Conservation (phyloP, 2,113 vertebrate genomes). For the Camelus dromedarius region DNA sequence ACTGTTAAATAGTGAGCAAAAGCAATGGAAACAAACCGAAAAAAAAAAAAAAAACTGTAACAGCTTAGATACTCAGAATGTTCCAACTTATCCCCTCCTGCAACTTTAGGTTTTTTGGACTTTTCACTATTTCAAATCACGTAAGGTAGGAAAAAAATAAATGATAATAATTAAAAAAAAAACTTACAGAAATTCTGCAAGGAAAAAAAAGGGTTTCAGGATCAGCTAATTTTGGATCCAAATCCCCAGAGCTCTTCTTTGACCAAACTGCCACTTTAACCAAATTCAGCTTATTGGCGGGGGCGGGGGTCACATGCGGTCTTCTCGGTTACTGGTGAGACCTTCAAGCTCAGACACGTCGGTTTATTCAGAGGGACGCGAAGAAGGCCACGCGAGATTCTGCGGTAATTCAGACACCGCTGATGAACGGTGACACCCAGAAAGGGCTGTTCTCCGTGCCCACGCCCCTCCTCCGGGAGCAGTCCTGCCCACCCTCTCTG, state of each 20-base stretch:
- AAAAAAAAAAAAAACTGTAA: too few species aligned
- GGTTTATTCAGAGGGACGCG: too few species aligned
- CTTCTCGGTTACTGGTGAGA: too few species aligned
- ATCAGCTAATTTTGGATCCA: not conserved
- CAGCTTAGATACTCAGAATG: accelerated
- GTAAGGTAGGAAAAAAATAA: not conserved
- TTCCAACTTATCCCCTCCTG: too few species aligned
- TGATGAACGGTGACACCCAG: too few species aligned
- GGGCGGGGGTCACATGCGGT: accelerated
- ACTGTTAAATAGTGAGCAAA: not conserved
- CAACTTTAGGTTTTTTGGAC: not conserved
- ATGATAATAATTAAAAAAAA: not conserved
- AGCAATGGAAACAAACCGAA: not conserved
- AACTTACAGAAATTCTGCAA: not conserved
- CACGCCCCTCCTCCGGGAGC: too few species aligned
- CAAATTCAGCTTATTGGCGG: not conserved
- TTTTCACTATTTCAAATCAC: not conserved
- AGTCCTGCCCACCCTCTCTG: too few species aligned
- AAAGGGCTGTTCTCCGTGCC: too few species aligned
- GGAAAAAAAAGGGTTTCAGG: not conserved
- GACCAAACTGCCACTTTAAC: not conserved
- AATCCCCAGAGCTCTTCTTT: not conserved
- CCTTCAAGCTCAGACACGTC: accelerated
- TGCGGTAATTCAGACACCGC: not conserved
- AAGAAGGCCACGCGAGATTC: not conserved